Evolutionary conservation across 2,797 vertebrate genomes (phyloP), one percentile per base, ranked within the genome.

Genomic region (Bradypus variegatus): DNA sequence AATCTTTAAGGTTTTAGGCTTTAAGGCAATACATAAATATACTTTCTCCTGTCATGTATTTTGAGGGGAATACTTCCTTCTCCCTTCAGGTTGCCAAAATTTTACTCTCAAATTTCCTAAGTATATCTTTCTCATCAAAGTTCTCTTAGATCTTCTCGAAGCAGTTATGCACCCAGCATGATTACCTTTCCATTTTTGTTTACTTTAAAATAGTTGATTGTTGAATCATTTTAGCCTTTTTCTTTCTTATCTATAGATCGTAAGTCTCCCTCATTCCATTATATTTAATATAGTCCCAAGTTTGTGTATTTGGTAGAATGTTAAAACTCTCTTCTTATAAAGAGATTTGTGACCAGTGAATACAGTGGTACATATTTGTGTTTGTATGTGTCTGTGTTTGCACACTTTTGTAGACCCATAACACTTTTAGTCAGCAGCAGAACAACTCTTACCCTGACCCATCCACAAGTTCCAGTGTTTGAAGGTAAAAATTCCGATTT

Each of bases 111-210:
- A 29, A 53, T 86, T 86, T 36, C 77, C 82, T 69, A 82, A 94
- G 78, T 86, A 21, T 10, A 41, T 38, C 13, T 73, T 92, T 67
- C 12, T 73, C 13, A 9, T 79, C 38, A 58, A 36, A 55, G 38
- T 55, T 45, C 21, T 80, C 29, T 87, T 75, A 81, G 19, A 31
- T 84, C 41, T 21, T 82, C 38, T 67, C 13, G 83, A 65, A 93
- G 76, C 84, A 48, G 45, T n/a, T 19, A 73, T 83, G 41, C 29
- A 67, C 38, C 58, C 45, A 31, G 23, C 33, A 72, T 78, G 38
- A 86, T 64, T 84, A 79, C 5, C 33, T 92, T 93, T 82, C 36
- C 65, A 91, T 93, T 82, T 86, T 86, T 88, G 38, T 91, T 94
- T 89, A 67, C 73, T 89, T 93, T 58, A 75, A 75, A 90, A 82